Percentiles rank a stretch among this genome's conserved stretches.
Evolutionary conservation across 2,888 invertebrate genomes (phyloP).

Genomic region (Aplocera efformata): DNA sequence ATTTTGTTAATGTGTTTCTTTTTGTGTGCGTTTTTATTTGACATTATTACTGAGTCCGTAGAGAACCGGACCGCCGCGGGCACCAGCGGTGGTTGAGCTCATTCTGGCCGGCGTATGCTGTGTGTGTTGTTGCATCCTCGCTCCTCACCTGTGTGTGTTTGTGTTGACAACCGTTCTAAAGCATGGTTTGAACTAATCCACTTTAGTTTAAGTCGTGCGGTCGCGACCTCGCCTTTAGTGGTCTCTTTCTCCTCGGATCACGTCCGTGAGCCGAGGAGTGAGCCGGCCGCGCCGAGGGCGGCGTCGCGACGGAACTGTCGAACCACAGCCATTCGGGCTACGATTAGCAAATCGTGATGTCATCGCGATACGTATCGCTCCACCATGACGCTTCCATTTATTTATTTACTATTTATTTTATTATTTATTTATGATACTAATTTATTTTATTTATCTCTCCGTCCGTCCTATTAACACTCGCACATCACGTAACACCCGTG

Average conservation of each 20-base stretch:
- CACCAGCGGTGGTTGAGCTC: slow-evolving; percentile 52
- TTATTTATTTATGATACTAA: slow-evolving; percentile 50
- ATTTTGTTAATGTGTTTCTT: slow-evolving; percentile 24
- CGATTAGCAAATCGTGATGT: slow-evolving; percentile 35
- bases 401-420: slow-evolving; percentile 34
- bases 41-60: slow-evolving; percentile 64
- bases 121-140: slow-evolving; percentile 69
- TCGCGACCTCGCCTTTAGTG: slow-evolving; percentile 36
- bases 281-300: slow-evolving; percentile 31
- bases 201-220: slow-evolving; percentile 13
- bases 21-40: slow-evolving; percentile 38
- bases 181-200: slow-evolving; percentile 41
- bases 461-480: slow-evolving; percentile 53
- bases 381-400: slow-evolving; percentile 45
- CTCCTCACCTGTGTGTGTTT: slow-evolving; percentile 50
- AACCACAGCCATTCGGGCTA: slow-evolving; percentile 32
- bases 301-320: slow-evolving; percentile 49
- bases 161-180: slow-evolving; percentile 60
- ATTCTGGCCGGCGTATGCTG: slow-evolving; percentile 77
- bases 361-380: slow-evolving; percentile 30
- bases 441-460: slow-evolving; percentile 55
- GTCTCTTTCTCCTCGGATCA: slow-evolving; percentile 50
- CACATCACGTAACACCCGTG: slow-evolving; percentile 50
- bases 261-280: slow-evolving; percentile 50
- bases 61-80: slow-evolving; percentile 33